A percentile compares a stretch with the other conserved stretches of the same genome.
Conservation (phyloP, 2,888 invertebrate genomes). For the Ormyrus pomaceus region DNA sequence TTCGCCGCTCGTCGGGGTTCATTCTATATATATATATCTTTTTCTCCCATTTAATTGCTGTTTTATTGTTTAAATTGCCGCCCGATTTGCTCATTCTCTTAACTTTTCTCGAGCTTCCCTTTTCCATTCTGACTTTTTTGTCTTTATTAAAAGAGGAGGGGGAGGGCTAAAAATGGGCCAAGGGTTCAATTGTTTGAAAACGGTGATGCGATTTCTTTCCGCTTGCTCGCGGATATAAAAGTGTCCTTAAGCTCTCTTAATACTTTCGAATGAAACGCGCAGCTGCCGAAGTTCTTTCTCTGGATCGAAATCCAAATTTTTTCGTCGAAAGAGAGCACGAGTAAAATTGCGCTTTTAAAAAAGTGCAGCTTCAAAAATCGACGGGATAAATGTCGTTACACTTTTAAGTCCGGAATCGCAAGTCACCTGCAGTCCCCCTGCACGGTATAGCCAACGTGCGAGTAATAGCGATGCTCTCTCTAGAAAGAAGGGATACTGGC, state of each 20-base stretch:
- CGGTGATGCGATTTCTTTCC: conserved; percentile 10
- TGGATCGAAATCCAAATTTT: background rate
- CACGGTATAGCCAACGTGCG: no score
- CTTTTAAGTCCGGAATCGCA: no score
- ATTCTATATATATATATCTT: background rate
- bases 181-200: conserved; percentile 17
- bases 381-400: no score
- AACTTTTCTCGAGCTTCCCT: background rate
- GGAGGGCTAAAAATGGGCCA: background rate
- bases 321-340: background rate
- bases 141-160: background rate
- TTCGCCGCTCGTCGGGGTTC: background rate
- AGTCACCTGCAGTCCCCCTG: no score
- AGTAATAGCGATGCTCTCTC: no score
- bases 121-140: background rate
- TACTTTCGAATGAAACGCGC: background rate
- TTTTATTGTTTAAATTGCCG: conserved; percentile 14
- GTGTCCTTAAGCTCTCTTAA: conserved; percentile 2
- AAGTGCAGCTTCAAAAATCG: no score
- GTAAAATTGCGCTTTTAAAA: background rate
- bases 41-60: conserved; percentile 12
- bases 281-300: background rate
- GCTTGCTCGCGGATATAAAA: background rate
- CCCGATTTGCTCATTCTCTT: conserved; percentile 3
- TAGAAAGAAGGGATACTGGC: no score